Evolutionary conservation across 1,140 invertebrate species (phyloP).

Genomic region (Laodelphax striatellus): DNA sequence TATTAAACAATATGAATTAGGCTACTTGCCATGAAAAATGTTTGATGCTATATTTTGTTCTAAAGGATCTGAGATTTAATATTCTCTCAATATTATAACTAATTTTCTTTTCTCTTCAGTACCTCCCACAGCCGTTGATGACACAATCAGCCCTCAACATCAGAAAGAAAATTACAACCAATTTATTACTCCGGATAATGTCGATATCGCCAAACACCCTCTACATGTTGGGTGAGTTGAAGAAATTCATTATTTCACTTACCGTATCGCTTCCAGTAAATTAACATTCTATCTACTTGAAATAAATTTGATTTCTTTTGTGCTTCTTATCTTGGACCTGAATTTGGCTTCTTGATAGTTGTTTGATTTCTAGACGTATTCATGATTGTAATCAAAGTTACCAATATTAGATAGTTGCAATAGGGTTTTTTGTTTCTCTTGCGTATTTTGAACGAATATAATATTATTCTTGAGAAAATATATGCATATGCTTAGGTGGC

Average conservation of each 20-base stretch:
- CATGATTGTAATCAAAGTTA: too few species aligned
- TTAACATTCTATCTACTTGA: background rate
- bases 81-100: too few species aligned
- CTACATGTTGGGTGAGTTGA: slow-evolving; percentile 60
- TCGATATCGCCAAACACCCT: slow-evolving; percentile 54
- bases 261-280: slow-evolving; percentile 8
- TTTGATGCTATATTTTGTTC: too few species aligned
- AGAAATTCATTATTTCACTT: background rate
- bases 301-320: background rate
- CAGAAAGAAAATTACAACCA: slow-evolving; percentile 33
- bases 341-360: background rate
- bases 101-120: slow-evolving; percentile 23
- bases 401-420: too few species aligned
- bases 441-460: too few species aligned
- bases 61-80: too few species aligned
- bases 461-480: too few species aligned
- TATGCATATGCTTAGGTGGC: too few species aligned
- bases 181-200: slow-evolving; percentile 53
- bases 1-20: too few species aligned
- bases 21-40: too few species aligned
- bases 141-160: slow-evolving; percentile 49
- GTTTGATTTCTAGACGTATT: too few species aligned
- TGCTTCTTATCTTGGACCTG: background rate
- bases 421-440: too few species aligned
- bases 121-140: slow-evolving; percentile 44